phyloP scores from a whole-genome alignment of 2,888 invertebrate genomes.

The Craniophora ligustri region DNA sequence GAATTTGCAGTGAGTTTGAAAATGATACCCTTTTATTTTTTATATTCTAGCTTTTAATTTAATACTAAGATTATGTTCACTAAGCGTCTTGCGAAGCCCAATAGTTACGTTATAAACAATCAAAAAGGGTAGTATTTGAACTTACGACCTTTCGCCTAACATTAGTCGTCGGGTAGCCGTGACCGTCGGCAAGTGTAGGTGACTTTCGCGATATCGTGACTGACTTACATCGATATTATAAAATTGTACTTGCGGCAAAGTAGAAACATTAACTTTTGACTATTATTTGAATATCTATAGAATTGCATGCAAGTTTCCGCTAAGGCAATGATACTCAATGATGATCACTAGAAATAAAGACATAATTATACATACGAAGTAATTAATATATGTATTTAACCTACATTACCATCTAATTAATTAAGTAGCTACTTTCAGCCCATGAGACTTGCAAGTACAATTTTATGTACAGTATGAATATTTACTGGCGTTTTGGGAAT shows the following conservation, averaged over 20 bases:
- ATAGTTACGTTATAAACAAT: background rate
- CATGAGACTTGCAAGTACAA: conserved; percentile 21
- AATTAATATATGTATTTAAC: no score
- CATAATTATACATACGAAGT: background rate
- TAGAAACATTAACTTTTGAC: conserved; percentile 6
- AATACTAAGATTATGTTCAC: conserved; percentile 19
- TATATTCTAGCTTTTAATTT: conserved; percentile 19
- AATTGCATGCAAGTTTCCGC: conserved; percentile 7
- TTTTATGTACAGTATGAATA: conserved; percentile 18
- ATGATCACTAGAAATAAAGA: no score
- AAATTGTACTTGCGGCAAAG: conserved; percentile 9
- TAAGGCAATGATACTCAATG: no score
- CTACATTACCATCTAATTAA: background rate
- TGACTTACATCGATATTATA: conserved; percentile 19
- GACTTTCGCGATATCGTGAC: conserved; percentile 44
- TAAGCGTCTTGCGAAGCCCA: background rate
- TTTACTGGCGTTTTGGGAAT: conserved; percentile 14
- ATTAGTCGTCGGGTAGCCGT: conserved; percentile 24
- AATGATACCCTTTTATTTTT: conserved; percentile 1
- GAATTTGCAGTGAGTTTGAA: conserved; percentile 25
- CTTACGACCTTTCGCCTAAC: conserved; percentile 30
- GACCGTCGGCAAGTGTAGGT: conserved; percentile 34
- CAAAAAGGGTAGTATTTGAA: conserved; percentile 14
- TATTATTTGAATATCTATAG: conserved; percentile 6
- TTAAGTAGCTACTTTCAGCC: background rate